These are phyloP conservation scores for Catostomus latipinnis DNA, from an alignment of 2,797 vertebrate genomes.

Conservation along the genomic window DNA sequence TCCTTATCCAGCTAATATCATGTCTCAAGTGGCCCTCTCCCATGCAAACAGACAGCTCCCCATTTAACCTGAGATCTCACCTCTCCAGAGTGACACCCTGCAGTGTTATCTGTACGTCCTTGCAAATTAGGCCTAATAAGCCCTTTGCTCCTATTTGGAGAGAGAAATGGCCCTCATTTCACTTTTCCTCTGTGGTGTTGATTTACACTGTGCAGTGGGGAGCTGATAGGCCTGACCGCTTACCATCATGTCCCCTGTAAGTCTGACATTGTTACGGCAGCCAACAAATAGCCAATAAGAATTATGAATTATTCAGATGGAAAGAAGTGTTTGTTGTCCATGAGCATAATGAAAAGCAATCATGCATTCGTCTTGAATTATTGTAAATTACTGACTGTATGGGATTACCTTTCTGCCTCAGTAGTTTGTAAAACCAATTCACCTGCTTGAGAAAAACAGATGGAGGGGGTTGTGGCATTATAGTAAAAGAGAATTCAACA, in stretches of 20 bases:
- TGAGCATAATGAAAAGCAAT: slow-evolving; percentile 60
- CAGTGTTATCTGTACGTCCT: slow-evolving; percentile 61
- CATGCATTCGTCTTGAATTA: slow-evolving; percentile 60
- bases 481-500: slow-evolving; percentile 55
- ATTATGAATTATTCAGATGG: slow-evolving; percentile 64
- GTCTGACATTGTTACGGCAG: slow-evolving; percentile 1
- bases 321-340: slow-evolving; percentile 54
- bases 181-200: slow-evolving; percentile 35
- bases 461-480: slow-evolving; percentile 44
- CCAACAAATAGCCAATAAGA: slow-evolving; percentile 44
- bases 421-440: slow-evolving; percentile 61
- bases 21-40: slow-evolving; percentile 79
- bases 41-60: slow-evolving; percentile 80
- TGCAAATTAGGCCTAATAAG: slow-evolving; percentile 64
- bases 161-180: slow-evolving; percentile 54
- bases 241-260: slow-evolving; percentile 12
- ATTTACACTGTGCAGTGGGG: slow-evolving; percentile 36
- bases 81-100: slow-evolving; percentile 76
- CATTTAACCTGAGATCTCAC: slow-evolving; percentile 80
- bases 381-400: slow-evolving; percentile 64
- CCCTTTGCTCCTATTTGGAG: slow-evolving; percentile 65
- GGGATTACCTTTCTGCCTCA: slow-evolving; percentile 63
- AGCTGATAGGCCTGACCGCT: slow-evolving; percentile 28
- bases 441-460: slow-evolving; percentile 57
- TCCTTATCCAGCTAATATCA: slow-evolving; percentile 85